Evolutionary conservation across 2,113 vertebrate species (phyloP), one percentile per base, ranked within the genome.

Genomic region (Forbesichthys papilliferus): DNA sequence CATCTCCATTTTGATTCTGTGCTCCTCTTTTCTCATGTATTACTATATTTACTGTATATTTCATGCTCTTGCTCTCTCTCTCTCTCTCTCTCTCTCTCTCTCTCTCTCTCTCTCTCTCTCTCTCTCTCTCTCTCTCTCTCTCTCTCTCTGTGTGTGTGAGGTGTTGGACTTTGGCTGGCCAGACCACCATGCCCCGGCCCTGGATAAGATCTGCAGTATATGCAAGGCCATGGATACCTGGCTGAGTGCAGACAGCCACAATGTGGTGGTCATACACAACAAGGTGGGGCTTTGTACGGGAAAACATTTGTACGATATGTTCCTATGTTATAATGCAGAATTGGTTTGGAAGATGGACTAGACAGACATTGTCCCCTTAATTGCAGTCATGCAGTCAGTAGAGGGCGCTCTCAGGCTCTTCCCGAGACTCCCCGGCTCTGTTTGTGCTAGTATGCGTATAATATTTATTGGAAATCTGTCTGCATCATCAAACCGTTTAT

Each of bases 141-240:
- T 57, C 48, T 75, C 46, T 66, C 54, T 68, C 11, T 55, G 4
- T 52, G 9, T 9, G 4, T 51, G 4, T 5, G 69, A 99, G 97
- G 95, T 99, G 57, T 79, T 98, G 92, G 98, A 99, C 87, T 98
- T 99, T 46, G 97, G 96, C 60, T 99, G 97, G 97, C 98, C 97
- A 0, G 97, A 99, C 84, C 92, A 98, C 64, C 96, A 99, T 14
- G 98, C 97, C 3, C 98, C 98, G 0, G 96, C 98, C 0, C 91
- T 99, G 87, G 98, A 99, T 84, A 99, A 97, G 89, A 96, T 99
- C 85, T 99, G 98, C 91, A 98, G 96, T 74, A 95, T 99, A 86
- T 99, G 98, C 83, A 99, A 99, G 79, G 96, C 98, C 73, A 96
- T 99, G 95, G 98, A 99, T 92, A 99, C 95, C 0, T 99, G 98